A percentile compares a stretch with the other conserved stretches of the same genome.
Conservation (phyloP, 92 coral and sea anemone genomes). For the Porites evermanni region DNA sequence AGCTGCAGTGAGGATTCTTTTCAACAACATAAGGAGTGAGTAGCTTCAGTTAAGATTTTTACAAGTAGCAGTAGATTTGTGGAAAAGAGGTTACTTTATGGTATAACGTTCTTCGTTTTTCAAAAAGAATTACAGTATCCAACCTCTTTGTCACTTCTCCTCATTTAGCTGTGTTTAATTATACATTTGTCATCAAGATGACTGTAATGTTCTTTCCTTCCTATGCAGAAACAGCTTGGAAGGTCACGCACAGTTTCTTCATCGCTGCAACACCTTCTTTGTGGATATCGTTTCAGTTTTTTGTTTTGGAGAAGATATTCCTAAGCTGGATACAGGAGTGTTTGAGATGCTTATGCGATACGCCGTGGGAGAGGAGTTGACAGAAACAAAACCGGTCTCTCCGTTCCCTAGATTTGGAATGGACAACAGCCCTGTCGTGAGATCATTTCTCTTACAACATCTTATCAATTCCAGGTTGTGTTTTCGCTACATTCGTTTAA, state of each 20-base stretch:
- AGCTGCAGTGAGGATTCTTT: constrained; percentile 60
- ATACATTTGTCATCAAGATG: too few relatives aligned
- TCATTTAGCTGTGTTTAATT: too few relatives aligned
- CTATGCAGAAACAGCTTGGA: constrained; percentile 14
- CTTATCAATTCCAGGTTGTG: constrained; percentile 73
- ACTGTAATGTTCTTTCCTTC: too few relatives aligned
- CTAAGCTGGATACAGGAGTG: constrained; percentile 67
- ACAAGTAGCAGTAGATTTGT: too few relatives aligned
- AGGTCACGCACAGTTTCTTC: constrained; percentile 56
- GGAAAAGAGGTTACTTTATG: too few relatives aligned
- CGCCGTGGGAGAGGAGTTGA: constrained; percentile 56
- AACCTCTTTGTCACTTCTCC: too few relatives aligned
- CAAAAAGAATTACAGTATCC: too few relatives aligned
- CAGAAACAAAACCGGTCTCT: constrained; percentile 69
- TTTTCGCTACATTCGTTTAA: too few relatives aligned
- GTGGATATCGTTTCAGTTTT: constrained; percentile 86
- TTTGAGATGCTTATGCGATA: constrained; percentile 80
- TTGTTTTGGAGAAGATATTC: constrained; percentile 75
- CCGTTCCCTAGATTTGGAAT: constrained; percentile 77
- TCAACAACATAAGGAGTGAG: constrained; percentile 12
- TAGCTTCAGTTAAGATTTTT: background rate
- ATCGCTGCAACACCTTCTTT: constrained; percentile 84
- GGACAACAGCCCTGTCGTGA: constrained; percentile 82
- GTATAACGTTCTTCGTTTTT: too few relatives aligned
- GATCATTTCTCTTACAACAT: constrained; percentile 87